phyloP scores from a whole-genome alignment of 2,113 vertebrate genomes.

The Phoenicopterus ruber region DNA sequence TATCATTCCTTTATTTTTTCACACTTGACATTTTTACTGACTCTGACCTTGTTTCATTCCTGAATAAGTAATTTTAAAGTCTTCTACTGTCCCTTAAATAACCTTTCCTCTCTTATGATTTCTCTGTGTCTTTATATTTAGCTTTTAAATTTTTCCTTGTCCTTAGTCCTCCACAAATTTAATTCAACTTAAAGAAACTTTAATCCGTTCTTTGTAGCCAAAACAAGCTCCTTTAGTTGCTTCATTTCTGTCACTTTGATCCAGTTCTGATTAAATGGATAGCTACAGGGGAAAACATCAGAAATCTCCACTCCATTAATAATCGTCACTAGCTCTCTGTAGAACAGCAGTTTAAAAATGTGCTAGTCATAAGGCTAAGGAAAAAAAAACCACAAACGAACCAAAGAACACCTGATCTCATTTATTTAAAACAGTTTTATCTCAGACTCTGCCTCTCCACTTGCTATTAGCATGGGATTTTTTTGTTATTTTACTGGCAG shows the following conservation, averaged over 20 bases:
- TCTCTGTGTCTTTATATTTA: background rate
- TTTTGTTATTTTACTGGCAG: background rate
- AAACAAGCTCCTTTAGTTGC: background rate
- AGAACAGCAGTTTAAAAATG: background rate
- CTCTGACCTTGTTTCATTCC: background rate
- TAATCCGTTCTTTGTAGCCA: background rate
- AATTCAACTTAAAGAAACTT: background rate
- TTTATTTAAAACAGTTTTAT: background rate
- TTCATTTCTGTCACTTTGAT: background rate
- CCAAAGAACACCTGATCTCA: background rate
- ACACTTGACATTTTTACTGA: background rate
- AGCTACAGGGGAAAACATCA: background rate
- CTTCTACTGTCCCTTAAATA: background rate
- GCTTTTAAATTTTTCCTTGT: background rate
- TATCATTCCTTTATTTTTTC: background rate
- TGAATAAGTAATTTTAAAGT: background rate
- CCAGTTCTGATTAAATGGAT: slow-evolving; percentile 3
- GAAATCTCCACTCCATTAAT: background rate
- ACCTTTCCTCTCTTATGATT: background rate
- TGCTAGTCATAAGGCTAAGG: background rate
- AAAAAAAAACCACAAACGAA: background rate
- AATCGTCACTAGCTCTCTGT: background rate
- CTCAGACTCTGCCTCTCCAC: background rate
- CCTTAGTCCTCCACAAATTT: background rate
- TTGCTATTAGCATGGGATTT: background rate